Evolutionary conservation across 2,888 invertebrate species (phyloP).

Genomic region (Rhopalosiphum nymphaeae): DNA sequence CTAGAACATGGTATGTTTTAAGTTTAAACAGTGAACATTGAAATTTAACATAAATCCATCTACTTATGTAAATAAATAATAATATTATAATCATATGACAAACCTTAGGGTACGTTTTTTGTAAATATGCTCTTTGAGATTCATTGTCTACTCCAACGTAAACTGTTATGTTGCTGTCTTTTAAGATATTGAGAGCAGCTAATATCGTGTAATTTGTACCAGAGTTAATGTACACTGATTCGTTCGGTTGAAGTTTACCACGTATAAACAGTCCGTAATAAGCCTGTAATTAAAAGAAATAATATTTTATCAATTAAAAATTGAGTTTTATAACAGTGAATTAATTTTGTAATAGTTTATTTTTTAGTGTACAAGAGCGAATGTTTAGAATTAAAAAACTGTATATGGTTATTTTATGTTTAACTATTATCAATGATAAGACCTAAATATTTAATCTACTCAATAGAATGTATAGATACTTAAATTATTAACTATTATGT

Average conservation of each 20-base stretch:
- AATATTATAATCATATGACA: neutral
- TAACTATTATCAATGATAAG: neutral
- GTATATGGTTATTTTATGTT: neutral
- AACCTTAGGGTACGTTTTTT: slow-evolving; percentile 83
- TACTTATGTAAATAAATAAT: neutral
- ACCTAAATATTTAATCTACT: neutral
- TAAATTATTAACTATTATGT: neutral
- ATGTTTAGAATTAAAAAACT: neutral
- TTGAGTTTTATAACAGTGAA: neutral
- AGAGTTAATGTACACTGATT: slow-evolving; percentile 90
- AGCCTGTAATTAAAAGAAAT: slow-evolving; percentile 70
- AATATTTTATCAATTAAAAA: neutral
- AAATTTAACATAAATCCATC: neutral
- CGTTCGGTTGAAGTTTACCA: slow-evolving; percentile 86
- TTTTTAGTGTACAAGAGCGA: neutral
- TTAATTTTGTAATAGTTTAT: neutral
- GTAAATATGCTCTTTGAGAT: slow-evolving; percentile 89
- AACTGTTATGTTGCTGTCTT: slow-evolving; percentile 88
- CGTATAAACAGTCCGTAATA: slow-evolving; percentile 92
- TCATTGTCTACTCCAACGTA: slow-evolving; percentile 91
- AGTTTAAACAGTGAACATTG: neutral
- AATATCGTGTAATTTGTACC: slow-evolving; percentile 97
- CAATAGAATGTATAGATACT: neutral
- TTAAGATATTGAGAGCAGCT: slow-evolving; percentile 93
- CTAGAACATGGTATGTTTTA: slow-evolving; percentile 69